A percentile compares a stretch with the other conserved stretches of the same genome.
Conservation (phyloP, 2,113 vertebrate species). For the Catharus minimus region DNA sequence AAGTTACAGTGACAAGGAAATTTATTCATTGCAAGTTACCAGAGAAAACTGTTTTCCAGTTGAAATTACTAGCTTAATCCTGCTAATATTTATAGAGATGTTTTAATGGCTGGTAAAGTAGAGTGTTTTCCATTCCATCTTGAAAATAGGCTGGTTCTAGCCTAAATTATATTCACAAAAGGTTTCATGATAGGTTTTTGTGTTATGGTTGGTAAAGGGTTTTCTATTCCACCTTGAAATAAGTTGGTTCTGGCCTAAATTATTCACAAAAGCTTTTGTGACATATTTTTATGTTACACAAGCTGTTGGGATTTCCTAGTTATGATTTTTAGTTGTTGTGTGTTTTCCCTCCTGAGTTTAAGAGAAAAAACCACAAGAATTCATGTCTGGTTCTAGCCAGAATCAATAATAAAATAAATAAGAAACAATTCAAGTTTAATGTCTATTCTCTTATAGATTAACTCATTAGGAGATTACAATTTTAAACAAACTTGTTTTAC, state of each 20-base stretch:
- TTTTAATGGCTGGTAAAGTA: background rate
- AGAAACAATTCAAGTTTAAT: background rate
- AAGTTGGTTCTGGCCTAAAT: background rate
- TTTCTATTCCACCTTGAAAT: background rate
- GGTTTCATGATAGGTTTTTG: accelerated
- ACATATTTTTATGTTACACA: too few species aligned
- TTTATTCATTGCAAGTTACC: background rate
- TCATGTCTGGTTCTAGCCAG: background rate
- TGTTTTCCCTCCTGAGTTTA: background rate
- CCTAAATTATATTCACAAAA: background rate
- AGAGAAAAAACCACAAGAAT: background rate
- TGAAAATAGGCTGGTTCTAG: background rate
- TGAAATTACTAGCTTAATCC: background rate
- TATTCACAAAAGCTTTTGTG: background rate
- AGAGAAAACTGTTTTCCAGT: background rate
- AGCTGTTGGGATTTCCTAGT: background rate
- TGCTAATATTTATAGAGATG: background rate
- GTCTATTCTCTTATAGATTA: background rate
- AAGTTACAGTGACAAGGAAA: background rate
- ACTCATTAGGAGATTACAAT: background rate
- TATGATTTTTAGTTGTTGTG: accelerated
- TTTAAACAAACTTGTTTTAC: background rate
- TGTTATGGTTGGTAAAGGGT: background rate
- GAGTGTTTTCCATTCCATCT: background rate
- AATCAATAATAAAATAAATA: background rate